phyloP scores from a whole-genome alignment of 2,797 vertebrate species.

The Sphaeramia orbicularis region DNA sequence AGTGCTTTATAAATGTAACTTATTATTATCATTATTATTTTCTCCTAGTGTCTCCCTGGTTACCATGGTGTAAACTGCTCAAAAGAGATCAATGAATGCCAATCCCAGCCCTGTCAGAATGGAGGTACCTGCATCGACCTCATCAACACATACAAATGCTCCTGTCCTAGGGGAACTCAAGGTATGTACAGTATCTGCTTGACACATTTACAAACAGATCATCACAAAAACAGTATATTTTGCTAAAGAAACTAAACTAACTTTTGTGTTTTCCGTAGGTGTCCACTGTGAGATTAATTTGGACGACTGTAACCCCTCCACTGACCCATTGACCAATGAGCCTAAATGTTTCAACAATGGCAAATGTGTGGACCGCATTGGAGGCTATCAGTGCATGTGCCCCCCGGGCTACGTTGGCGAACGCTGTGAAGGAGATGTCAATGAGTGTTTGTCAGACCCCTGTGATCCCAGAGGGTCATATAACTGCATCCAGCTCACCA shows the following conservation, averaged over 20 bases:
- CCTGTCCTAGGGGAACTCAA: constrained; percentile 97
- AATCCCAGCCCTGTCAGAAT: constrained; percentile 95
- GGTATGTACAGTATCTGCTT: constrained; percentile 82
- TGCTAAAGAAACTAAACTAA: neutral
- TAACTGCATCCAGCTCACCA: constrained; percentile 97
- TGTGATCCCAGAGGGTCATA: constrained; percentile 94
- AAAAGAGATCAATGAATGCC: constrained; percentile 96
- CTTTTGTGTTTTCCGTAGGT: constrained; percentile 75
- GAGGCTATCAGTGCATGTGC: constrained; percentile 95
- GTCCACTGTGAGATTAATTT: constrained; percentile 98
- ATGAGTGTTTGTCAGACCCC: constrained; percentile 97
- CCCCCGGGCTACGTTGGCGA: constrained; percentile 95
- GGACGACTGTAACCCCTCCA: constrained; percentile 93
- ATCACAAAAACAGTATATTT: neutral
- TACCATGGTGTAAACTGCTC: constrained; percentile 97
- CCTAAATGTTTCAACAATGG: constrained; percentile 98
- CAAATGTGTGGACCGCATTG: constrained; percentile 94
- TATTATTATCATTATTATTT: too few species aligned
- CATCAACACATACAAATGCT: constrained; percentile 98
- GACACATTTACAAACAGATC: neutral
- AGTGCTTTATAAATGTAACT: too few species aligned
- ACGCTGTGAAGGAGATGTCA: constrained; percentile 97
- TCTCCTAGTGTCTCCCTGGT: constrained; percentile 91
- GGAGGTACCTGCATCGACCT: constrained; percentile 98
- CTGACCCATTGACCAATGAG: constrained; percentile 89